These are phyloP conservation scores for Hormaphis cornu DNA, from an alignment of 1,140 invertebrate genomes.

Conservation along the genomic window DNA sequence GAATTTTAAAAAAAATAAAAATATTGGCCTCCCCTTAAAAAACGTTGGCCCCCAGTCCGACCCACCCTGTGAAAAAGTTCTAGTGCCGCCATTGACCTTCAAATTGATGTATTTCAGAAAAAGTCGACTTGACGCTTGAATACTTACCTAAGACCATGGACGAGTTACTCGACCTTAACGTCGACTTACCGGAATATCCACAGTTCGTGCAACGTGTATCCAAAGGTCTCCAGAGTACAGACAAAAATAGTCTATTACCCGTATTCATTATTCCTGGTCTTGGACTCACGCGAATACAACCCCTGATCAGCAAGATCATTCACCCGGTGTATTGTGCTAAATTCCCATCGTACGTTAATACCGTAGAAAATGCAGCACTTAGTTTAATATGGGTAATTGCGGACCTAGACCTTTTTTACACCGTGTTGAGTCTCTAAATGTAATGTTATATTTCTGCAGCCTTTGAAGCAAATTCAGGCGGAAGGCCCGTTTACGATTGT, in stretches of 20 bases:
- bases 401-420: background rate
- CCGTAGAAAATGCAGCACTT: background rate
- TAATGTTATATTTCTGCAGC: constrained; percentile 2
- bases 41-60: too few relatives aligned
- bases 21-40: too few relatives aligned
- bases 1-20: too few relatives aligned
- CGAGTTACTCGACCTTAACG: background rate
- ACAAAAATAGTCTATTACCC: constrained; percentile 3
- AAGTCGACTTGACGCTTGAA: background rate
- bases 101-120: too few relatives aligned
- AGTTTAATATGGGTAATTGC: constrained; percentile 15
- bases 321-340: constrained; percentile 31
- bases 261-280: constrained; percentile 31
- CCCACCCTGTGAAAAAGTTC: too few relatives aligned
- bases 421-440: background rate
- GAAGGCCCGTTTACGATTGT: constrained; percentile 35
- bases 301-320: constrained; percentile 22
- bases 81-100: too few relatives aligned
- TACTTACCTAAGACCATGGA: constrained; percentile 1
- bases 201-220: constrained; percentile 6
- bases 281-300: background rate
- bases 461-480: constrained; percentile 32
- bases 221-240: background rate
- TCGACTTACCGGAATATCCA: constrained; percentile 7
- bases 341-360: constrained; percentile 1